Evolutionary conservation across 2,113 vertebrate species (phyloP), one percentile per base, ranked within the genome.

Genomic region (Lampris incognitus): DNA sequence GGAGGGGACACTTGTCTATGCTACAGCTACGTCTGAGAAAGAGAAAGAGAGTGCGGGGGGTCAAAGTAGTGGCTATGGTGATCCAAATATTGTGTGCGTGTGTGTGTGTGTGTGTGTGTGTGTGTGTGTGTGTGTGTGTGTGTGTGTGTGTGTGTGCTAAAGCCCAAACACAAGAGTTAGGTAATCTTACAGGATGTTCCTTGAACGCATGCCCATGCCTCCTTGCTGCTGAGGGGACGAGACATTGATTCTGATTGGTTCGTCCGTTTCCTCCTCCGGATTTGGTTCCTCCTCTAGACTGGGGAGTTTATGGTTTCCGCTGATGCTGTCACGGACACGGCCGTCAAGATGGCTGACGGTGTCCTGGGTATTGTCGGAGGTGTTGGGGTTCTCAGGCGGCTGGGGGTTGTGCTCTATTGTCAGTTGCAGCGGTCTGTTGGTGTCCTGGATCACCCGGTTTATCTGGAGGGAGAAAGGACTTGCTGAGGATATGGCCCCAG

Each of bases 351-450:
- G 41, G 67, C 41, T 66, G 51, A 74, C 37, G 51, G 65, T 59
- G 13, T 76, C 71, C 13, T 76, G 65, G 3, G 72, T 10, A 46
- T 41, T 61, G 6, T 79, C 69, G 1, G 82, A 67, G 51, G 2
- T 62, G 39, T 24, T 65, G 44, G 8, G 60, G 1, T 94, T 92
- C 0, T 69, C 72, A 37, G 85, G 54, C 48, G 78, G 9, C 36
- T 94, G 95, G 0, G 97, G 97, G 87, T 97, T 96, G 0, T 98
- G 97, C 75, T 99, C 98, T 0, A 97, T 95, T 8, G 97, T 99
- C 73, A 99, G 92, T 93, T 98, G 97, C 38, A 99, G 95, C 55
- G 97, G 91, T 71, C 93, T 95, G 89, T 94, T 96, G 6, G 95
- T 96, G 86, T 98, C 96, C 87, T 97, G 95, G 81, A 99, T 96